phyloP scores from a whole-genome alignment of 2,888 invertebrate genomes.

The Halictus ligatus region DNA sequence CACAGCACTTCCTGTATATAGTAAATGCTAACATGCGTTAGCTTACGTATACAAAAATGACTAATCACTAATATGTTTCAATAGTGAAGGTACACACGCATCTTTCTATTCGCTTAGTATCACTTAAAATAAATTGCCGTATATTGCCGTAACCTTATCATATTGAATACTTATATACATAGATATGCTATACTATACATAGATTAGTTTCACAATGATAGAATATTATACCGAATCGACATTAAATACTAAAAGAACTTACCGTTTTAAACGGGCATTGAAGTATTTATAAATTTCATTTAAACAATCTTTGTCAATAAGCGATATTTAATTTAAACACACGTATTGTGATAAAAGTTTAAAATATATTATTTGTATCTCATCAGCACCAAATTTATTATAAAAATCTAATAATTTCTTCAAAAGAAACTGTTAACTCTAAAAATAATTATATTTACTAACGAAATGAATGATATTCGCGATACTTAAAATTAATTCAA shows the following conservation, averaged over 20 bases:
- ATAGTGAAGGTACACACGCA: not conserved
- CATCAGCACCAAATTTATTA: not conserved
- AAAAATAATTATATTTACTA: not conserved
- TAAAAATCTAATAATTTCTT: not conserved
- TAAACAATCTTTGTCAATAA: not conserved
- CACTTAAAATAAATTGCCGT: slow-evolving; percentile 39
- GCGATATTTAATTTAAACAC: not conserved
- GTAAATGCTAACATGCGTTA: slow-evolving; percentile 2
- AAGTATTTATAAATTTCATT: not conserved
- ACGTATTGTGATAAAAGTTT: not conserved
- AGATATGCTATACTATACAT: not conserved
- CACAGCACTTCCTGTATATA: slow-evolving; percentile 33
- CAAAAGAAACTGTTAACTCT: not conserved
- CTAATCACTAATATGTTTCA: slow-evolving; percentile 41
- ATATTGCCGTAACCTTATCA: slow-evolving; percentile 23
- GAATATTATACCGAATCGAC: not conserved
- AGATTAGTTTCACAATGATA: not conserved
- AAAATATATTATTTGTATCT: not conserved
- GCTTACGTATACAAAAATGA: slow-evolving; percentile 33
- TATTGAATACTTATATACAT: slow-evolving; percentile 14
- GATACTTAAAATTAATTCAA: no score
- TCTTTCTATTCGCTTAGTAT: slow-evolving; percentile 5
- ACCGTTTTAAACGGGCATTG: not conserved
- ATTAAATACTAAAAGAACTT: not conserved
- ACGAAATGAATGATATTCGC: not conserved